Conservation (phyloP, 2,888 invertebrate genomes). For the Margaritifera margaritifera region DNA sequence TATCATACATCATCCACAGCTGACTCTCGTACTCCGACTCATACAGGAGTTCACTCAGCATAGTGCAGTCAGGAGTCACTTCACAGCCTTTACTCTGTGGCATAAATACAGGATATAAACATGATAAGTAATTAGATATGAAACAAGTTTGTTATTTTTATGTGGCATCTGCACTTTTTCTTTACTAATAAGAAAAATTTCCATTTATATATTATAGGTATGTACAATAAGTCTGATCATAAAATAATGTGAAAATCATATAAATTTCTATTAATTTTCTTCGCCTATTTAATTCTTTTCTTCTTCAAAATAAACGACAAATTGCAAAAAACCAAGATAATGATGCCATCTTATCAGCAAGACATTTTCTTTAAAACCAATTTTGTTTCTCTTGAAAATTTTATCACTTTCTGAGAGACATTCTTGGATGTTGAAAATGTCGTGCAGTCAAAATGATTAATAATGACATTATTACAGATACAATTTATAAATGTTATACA, state of each 20-base stretch:
- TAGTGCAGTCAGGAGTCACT: constrained; percentile 76
- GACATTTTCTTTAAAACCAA: no score
- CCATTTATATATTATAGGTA: not conserved
- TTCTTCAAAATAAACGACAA: no score
- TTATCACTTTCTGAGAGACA: no score
- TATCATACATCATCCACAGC: constrained; percentile 96
- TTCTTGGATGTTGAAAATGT: no score
- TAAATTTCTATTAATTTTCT: no score
- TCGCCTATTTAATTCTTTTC: no score
- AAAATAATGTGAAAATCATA: no score
- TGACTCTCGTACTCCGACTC: constrained; percentile 97
- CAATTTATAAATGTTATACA: not conserved
- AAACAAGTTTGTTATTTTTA: not conserved
- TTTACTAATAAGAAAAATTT: not conserved
- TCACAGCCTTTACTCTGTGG: constrained; percentile 83
- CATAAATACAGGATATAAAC: not conserved
- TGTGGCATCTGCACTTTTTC: not conserved
- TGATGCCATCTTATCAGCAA: no score
- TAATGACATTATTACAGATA: no score
- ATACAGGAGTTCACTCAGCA: constrained; percentile 90
- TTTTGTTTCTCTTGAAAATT: no score
- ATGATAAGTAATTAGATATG: not conserved
- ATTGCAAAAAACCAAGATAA: no score
- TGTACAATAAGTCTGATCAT: not conserved
- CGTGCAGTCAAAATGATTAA: no score